Percentiles rank a stretch among this genome's conserved stretches.
Conservation (phyloP, 2,888 invertebrate species). For the Xestoiulus laeticollis region DNA sequence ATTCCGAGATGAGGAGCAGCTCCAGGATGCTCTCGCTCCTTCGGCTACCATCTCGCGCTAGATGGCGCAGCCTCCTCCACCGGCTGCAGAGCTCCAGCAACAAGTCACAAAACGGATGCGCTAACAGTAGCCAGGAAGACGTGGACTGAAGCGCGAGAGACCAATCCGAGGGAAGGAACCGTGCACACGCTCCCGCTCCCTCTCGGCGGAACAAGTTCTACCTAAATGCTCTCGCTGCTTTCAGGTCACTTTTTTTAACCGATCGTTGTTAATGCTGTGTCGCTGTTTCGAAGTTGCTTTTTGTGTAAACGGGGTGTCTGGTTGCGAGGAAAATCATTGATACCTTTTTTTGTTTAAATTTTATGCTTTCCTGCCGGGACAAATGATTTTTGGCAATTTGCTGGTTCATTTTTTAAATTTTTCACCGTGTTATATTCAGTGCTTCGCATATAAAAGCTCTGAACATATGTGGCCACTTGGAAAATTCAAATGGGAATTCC, state of each 20-base stretch:
- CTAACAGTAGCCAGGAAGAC: slow-evolving; percentile 1
- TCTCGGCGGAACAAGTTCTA: not conserved
- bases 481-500: too few relatives aligned
- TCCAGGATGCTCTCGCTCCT: slow-evolving; percentile 42
- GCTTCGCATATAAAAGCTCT: too few relatives aligned
- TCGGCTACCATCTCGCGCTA: not conserved
- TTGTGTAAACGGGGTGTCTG: not conserved
- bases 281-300: not conserved
- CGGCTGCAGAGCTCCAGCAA: not conserved
- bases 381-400: too few relatives aligned
- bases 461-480: too few relatives aligned
- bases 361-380: too few relatives aligned
- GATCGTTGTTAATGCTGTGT: not conserved
- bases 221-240: not conserved
- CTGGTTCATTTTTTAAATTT: too few relatives aligned
- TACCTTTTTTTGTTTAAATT: too few relatives aligned
- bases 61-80: slow-evolving; percentile 44
- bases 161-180: not conserved
- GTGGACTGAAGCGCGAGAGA: slow-evolving; percentile 13
- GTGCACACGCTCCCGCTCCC: not conserved
- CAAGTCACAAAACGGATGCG: slow-evolving; percentile 4
- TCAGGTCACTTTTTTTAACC: not conserved
- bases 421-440: too few relatives aligned
- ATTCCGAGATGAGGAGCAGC: slow-evolving; percentile 42
- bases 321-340: not conserved